Conservation (phyloP, 2,888 invertebrate species). For the Perizoma flavofasciatum region DNA sequence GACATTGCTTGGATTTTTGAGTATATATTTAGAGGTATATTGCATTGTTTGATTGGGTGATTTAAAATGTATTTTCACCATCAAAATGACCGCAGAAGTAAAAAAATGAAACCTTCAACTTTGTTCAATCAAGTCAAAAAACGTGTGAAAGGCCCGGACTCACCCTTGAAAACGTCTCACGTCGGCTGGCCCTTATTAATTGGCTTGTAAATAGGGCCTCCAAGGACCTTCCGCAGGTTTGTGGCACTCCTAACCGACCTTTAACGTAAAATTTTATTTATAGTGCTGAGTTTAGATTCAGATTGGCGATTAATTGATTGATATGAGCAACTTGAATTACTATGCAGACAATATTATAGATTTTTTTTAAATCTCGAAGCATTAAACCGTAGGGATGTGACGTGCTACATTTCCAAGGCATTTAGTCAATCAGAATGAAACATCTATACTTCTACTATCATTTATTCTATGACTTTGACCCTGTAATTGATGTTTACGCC, state of each 20-base stretch:
- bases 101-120: constrained; percentile 4
- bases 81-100: constrained; percentile 10
- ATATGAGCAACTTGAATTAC: neutral
- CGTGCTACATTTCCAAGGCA: no score
- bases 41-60: neutral
- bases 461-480: neutral
- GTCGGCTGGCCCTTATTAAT: constrained; percentile 41
- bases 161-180: constrained; percentile 36
- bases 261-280: neutral
- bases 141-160: constrained; percentile 17
- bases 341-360: no score
- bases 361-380: no score
- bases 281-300: neutral
- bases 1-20: neutral
- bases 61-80: constrained; percentile 3
- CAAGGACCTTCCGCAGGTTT: constrained; percentile 20
- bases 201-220: constrained; percentile 43
- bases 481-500: constrained; percentile 39
- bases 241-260: neutral
- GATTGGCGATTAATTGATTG: no score
- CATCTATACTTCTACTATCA: neutral
- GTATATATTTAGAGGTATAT: neutral
- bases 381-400: no score
- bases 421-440: no score
- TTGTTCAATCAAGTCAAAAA: constrained; percentile 14